Conservation (phyloP, 2,113 vertebrate genomes). For the Dipodomys ordii region DNA sequence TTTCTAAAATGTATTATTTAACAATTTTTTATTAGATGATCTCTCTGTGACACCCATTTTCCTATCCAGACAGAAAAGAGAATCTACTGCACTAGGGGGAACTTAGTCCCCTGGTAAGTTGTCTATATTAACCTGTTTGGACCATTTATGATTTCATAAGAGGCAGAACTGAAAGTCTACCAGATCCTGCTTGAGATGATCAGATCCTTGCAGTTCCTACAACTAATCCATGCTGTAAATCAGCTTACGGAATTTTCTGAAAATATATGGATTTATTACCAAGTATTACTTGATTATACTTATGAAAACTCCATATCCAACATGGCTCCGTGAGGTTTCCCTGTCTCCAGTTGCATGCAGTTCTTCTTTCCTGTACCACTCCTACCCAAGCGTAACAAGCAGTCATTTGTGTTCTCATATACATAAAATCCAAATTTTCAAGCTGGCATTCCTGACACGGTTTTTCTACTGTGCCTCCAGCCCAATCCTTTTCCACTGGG, state of each 20-base stretch:
- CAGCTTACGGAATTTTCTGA: not conserved
- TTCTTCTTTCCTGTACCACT: not conserved
- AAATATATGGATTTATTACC: no score
- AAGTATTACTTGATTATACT: no score
- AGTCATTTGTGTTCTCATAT: not conserved
- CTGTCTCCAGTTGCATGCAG: not conserved
- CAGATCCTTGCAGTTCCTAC: not conserved
- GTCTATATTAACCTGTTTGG: not conserved
- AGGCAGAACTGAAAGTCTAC: not conserved
- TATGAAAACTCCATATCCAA: no score
- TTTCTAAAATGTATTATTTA: no score
- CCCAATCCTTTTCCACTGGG: not conserved
- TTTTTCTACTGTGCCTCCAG: not conserved
- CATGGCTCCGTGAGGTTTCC: not conserved
- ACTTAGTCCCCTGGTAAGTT: not conserved
- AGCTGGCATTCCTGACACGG: not conserved
- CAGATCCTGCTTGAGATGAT: not conserved
- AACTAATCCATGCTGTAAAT: not conserved
- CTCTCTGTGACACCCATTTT: constrained; percentile 19
- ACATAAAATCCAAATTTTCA: not conserved
- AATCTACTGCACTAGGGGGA: not conserved
- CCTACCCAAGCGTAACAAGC: not conserved
- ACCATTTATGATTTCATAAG: not conserved
- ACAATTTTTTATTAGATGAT: not conserved
- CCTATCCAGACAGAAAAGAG: not conserved